A percentile compares a stretch with the other conserved stretches of the same genome.
These are phyloP conservation scores for Sinosuthora webbiana DNA, from an alignment of 2,113 vertebrate genomes.

Conservation along the genomic window DNA sequence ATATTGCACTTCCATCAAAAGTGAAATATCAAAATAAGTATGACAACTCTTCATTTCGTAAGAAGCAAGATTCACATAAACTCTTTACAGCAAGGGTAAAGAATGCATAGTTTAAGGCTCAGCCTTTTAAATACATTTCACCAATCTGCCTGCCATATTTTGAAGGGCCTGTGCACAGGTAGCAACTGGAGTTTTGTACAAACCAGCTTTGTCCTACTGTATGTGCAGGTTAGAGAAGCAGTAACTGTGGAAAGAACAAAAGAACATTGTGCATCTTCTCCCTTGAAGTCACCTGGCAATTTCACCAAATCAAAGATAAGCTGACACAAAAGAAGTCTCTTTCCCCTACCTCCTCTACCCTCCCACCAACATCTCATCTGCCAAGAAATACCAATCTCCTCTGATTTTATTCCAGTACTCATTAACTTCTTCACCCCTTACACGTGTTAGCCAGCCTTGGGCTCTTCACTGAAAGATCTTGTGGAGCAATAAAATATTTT, in stretches of 20 bases:
- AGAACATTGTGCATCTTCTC: neutral
- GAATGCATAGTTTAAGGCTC: neutral
- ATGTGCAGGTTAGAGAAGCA: neutral
- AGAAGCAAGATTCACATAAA: neutral
- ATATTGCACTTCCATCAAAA: neutral
- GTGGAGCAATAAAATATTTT: neutral
- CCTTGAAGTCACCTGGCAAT: neutral
- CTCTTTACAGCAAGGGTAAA: neutral
- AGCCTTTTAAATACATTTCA: neutral
- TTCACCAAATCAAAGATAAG: neutral
- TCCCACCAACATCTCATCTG: neutral
- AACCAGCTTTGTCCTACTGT: neutral
- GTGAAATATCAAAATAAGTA: neutral
- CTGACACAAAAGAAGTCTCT: neutral
- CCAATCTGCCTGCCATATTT: neutral
- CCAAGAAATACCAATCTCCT: neutral
- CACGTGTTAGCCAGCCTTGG: neutral
- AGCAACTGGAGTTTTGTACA: neutral
- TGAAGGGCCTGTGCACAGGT: neutral
- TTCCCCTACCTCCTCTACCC: neutral
- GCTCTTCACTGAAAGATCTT: neutral
- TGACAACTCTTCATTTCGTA: neutral
- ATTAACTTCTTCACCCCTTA: neutral
- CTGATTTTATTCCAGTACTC: neutral
- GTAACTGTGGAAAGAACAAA: neutral